Evolutionary conservation across 2,888 invertebrate species (phyloP).

Genomic region (Hydraecia micacea): DNA sequence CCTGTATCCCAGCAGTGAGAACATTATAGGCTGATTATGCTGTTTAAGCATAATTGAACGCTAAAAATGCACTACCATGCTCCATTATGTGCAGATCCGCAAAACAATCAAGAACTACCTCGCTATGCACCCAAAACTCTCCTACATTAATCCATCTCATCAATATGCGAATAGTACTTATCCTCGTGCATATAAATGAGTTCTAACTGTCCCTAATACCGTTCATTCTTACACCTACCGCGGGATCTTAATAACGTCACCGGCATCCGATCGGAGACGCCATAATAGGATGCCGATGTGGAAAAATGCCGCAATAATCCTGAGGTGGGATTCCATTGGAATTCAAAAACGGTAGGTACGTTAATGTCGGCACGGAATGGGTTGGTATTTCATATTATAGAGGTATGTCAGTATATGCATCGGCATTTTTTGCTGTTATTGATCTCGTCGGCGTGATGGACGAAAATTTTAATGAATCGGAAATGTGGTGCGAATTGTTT

Average conservation of each 20-base stretch:
- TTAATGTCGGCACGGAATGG: slow-evolving; percentile 59
- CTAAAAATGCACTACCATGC: slow-evolving; percentile 39
- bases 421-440: slow-evolving; percentile 47
- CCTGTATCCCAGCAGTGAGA: not conserved
- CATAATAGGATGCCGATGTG: slow-evolving; percentile 86
- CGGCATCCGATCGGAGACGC: slow-evolving; percentile 70
- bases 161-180: slow-evolving; percentile 44
- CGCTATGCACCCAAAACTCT: slow-evolving; percentile 36
- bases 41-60: not conserved
- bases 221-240: slow-evolving; percentile 61
- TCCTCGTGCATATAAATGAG: slow-evolving; percentile 62
- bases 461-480: slow-evolving; percentile 34
- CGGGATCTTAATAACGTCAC: slow-evolving; percentile 78
- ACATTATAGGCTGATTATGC: not conserved
- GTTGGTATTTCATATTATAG: slow-evolving; percentile 68
- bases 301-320: slow-evolving; percentile 84
- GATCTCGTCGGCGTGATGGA: slow-evolving; percentile 8
- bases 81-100: not conserved
- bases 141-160: slow-evolving; percentile 35
- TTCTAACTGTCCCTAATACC: slow-evolving; percentile 59
- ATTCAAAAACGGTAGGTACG: slow-evolving; percentile 81
- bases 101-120: slow-evolving; percentile 14
- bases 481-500: slow-evolving; percentile 15
- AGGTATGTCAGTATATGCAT: slow-evolving; percentile 53
- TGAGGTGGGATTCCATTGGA: slow-evolving; percentile 80